A percentile compares a stretch with the other conserved stretches of the same genome.
These are phyloP conservation scores for Pasiphila rectangulata DNA, from an alignment of 2,888 invertebrate genomes.

Conservation along the genomic window DNA sequence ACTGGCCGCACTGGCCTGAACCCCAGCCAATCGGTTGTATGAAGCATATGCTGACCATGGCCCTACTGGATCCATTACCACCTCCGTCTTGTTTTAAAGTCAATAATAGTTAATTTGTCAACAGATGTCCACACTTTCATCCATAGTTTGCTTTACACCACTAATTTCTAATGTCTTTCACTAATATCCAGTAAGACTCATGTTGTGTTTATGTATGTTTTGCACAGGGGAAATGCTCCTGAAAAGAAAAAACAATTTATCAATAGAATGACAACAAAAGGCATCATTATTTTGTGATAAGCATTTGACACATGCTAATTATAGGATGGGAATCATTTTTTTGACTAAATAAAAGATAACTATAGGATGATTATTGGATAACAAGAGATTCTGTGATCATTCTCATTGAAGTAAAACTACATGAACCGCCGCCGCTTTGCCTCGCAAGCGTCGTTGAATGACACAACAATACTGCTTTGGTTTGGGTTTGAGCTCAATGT, in stretches of 20 bases:
- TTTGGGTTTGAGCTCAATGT: constrained; percentile 22
- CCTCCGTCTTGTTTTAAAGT: constrained; percentile 70
- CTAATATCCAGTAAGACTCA: constrained; percentile 62
- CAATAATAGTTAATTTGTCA: constrained; percentile 72
- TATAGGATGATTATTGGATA: constrained; percentile 10
- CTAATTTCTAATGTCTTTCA: constrained; percentile 58
- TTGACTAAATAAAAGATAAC: constrained; percentile 1
- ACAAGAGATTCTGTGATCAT: constrained; percentile 6
- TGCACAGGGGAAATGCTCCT: constrained; percentile 60
- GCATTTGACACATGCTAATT: constrained; percentile 13
- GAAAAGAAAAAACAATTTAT: constrained; percentile 58
- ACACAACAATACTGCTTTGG: constrained; percentile 33
- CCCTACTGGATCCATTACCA: constrained; percentile 93
- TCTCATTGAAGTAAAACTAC: constrained; percentile 51
- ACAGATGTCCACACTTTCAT: constrained; percentile 78
- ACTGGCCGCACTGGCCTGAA: constrained; percentile 84
- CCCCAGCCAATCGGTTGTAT: constrained; percentile 89
- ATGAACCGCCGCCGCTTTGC: constrained; percentile 62
- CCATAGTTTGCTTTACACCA: constrained; percentile 73
- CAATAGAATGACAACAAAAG: constrained; percentile 43
- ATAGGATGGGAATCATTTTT: neutral
- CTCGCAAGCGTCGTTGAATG: constrained; percentile 71
- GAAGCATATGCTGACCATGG: constrained; percentile 92
- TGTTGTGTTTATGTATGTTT: constrained; percentile 54
- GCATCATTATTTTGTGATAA: constrained; percentile 18